Evolutionary conservation across 2,113 vertebrate species (phyloP).

Genomic region (Xenopus borealis): DNA sequence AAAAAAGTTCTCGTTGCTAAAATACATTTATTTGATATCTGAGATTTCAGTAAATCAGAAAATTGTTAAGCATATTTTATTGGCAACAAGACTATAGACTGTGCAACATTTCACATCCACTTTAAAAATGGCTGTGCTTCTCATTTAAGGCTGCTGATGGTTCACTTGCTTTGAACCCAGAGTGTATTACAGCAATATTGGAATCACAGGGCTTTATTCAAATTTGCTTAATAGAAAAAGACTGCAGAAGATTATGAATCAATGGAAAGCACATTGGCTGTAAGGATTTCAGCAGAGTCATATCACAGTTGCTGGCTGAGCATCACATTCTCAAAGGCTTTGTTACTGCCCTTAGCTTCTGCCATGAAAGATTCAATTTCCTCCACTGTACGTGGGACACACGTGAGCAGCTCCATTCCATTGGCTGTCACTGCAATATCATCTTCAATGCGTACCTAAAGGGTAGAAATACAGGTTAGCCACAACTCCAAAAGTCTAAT

Average conservation of each 20-base stretch:
- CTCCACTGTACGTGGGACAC: constrained; percentile 86
- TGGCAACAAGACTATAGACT: constrained; percentile 5
- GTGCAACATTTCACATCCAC: constrained; percentile 3
- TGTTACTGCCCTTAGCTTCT: constrained; percentile 48
- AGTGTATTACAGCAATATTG: background rate
- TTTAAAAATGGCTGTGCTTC: background rate
- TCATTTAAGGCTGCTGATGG: constrained; percentile 1
- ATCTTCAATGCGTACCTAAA: constrained; percentile 88
- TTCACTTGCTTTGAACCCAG: background rate
- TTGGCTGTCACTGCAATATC: constrained; percentile 78
- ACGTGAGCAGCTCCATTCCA: constrained; percentile 86
- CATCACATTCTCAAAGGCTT: constrained; percentile 50
- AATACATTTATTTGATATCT: constrained; percentile 40
- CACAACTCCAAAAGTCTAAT: too few species aligned
- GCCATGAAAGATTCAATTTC: constrained; percentile 93
- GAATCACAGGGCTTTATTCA: background rate
- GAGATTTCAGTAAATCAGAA: constrained; percentile 12
- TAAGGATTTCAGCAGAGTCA: background rate
- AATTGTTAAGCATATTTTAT: background rate
- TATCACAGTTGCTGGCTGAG: constrained; percentile 22
- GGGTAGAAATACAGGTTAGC: background rate
- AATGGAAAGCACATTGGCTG: constrained; percentile 2
- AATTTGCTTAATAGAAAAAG: constrained; percentile 9
- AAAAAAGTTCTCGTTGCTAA: constrained; percentile 11
- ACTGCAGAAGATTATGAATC: background rate